These are phyloP conservation scores for Nyleta sp. DNA, from an alignment of 2,888 invertebrate genomes.

Conservation along the genomic window DNA sequence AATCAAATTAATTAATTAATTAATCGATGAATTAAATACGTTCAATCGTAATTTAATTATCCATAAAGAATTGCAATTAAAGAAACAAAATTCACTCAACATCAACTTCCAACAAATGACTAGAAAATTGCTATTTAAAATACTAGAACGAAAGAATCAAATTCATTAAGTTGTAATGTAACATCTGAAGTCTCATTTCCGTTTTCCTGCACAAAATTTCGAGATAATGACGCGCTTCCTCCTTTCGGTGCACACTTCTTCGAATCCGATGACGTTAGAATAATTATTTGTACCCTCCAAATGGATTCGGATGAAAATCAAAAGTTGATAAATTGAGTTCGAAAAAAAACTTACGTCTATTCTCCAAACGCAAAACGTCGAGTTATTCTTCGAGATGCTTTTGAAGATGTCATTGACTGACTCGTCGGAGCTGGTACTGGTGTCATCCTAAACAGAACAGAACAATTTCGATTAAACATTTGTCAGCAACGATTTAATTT, in stretches of 20 bases:
- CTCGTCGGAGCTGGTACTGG: slow-evolving; percentile 78
- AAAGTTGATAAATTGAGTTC: not conserved
- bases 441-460: slow-evolving; percentile 74
- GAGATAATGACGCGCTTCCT: slow-evolving; percentile 13
- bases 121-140: too few relatives aligned
- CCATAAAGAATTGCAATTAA: too few relatives aligned
- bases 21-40: not conserved
- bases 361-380: slow-evolving; percentile 94
- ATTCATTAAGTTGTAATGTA: not conserved
- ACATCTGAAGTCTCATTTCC: slow-evolving; percentile 25
- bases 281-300: not conserved
- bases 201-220: slow-evolving; percentile 23
- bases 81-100: too few relatives aligned
- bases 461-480: not conserved
- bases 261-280: not conserved
- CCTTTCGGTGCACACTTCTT: not conserved
- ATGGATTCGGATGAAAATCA: not conserved
- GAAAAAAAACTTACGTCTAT: slow-evolving; percentile 87
- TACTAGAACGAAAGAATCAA: too few relatives aligned
- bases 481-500: too few relatives aligned
- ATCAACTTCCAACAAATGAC: too few relatives aligned
- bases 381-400: slow-evolving; percentile 89
- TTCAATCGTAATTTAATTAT: not conserved
- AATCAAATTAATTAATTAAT: too few relatives aligned
- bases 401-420: slow-evolving; percentile 86